Base-by-base conservation (phyloP, 1,140 invertebrate species). In the Zaprionus kolodkinae region DNA sequence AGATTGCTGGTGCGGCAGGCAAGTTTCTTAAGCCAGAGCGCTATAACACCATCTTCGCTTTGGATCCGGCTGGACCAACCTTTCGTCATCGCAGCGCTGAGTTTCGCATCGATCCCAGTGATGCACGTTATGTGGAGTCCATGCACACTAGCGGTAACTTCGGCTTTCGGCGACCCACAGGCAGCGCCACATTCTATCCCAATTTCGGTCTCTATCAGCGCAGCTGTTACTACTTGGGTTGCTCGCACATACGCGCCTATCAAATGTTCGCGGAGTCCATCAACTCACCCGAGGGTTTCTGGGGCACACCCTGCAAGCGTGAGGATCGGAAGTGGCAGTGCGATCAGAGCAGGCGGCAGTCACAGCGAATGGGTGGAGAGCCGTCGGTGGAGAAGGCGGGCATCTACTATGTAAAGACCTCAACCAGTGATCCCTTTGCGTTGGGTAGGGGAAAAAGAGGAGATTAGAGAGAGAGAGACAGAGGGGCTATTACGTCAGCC, bases 1-100 rank as follows among this genome's bases (percentile, higher is more conserved):
- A 98, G 80, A 95, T 97, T 15, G 95, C 96, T 0, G 96, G 96
- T 1, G 96, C 96, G 65, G 94, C 95, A 0, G 97, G 96, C 1
- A 95, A 95, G 77, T 78, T 91, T 7, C 71, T 94, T 6, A 94
- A 93, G 0, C 94, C 94, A 3, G 74, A 89, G 25, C 91, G 85
- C 38, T 85, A 96, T 2, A 94, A 94, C 6, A 93, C 95, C 21
- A 95, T 96, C 17, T 94, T 95, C 11, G 95, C 95, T 0, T 81
- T 96, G 81, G 96, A 97, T 92, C 95, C 96, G 1, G 96, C 96
- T 0, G 94, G 95, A 1, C 96, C 96, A 0, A 93, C 94, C 69
- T 97, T 96, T 84, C 94, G 93, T 11, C 74, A 94, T 36, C 92
- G 94, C 1, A 93, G 94, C 6, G 71, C 93, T 0, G 92, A 93